Conservation (phyloP, 2,888 invertebrate species). For the Cylloceria caligata region DNA sequence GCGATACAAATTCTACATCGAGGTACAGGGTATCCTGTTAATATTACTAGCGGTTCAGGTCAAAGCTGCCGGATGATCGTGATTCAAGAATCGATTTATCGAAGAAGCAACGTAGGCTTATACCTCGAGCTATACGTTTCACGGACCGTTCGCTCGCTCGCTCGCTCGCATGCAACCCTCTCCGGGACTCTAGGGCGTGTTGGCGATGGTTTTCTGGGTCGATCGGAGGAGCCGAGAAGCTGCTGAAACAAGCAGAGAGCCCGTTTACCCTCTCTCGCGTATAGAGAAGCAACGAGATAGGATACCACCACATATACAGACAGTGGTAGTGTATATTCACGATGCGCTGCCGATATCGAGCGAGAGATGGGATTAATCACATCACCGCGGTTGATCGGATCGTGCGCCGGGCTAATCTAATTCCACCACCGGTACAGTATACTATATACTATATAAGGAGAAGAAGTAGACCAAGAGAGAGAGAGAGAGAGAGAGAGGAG, state of each 20-base stretch:
- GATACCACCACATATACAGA: not conserved
- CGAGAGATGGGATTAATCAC: conserved; percentile 82
- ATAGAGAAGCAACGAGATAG: conserved; percentile 39
- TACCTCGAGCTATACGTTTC: conserved; percentile 49
- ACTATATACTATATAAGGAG: conserved; percentile 31
- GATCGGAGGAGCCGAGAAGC: conserved; percentile 58
- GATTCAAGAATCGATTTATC: conserved; percentile 66
- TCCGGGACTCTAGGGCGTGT: conserved; percentile 62
- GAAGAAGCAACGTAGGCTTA: conserved; percentile 34
- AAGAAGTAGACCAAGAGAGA: conserved; percentile 51
- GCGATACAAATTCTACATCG: not conserved
- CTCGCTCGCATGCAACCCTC: conserved; percentile 55
- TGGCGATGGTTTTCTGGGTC: conserved; percentile 69
- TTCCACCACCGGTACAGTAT: conserved; percentile 77
- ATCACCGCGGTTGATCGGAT: conserved; percentile 80
- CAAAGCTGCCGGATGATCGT: conserved; percentile 42
- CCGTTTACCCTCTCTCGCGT: conserved; percentile 35
- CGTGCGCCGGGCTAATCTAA: conserved; percentile 81
- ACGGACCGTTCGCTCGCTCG: conserved; percentile 26
- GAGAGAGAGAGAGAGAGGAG: conserved; percentile 47
- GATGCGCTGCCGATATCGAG: conserved; percentile 77
- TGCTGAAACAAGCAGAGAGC: conserved; percentile 48
- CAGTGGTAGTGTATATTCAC: conserved; percentile 69
- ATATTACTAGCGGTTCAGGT: conserved; percentile 35
- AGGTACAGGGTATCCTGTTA: conserved; percentile 26